Conservation (phyloP, 2,113 vertebrate genomes). For the Tenebrosternarchus preto region DNA sequence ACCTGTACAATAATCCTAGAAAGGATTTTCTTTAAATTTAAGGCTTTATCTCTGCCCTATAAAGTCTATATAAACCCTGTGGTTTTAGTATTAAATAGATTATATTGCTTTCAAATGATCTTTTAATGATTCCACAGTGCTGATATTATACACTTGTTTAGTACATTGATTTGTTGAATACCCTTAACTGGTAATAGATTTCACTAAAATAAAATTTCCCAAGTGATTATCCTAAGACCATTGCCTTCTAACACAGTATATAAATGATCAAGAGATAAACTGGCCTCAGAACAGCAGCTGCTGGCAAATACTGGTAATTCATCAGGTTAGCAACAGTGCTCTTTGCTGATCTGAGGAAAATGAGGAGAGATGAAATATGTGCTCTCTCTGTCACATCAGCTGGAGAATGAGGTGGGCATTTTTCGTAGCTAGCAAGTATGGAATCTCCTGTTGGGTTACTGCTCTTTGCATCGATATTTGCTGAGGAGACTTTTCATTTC, state of each 20-base stretch:
- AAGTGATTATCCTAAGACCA: not conserved
- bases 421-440: slow-evolving; percentile 21
- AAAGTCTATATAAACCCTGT: too few relatives aligned
- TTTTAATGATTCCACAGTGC: too few relatives aligned
- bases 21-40: too few relatives aligned
- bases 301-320: not conserved
- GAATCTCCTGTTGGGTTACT: slow-evolving; percentile 4
- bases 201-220: not conserved
- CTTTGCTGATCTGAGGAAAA: slow-evolving; percentile 37
- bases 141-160: not conserved
- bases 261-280: not conserved
- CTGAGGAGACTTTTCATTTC: slow-evolving; percentile 14
- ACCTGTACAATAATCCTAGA: too few relatives aligned
- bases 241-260: not conserved
- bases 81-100: too few relatives aligned
- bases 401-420: not conserved
- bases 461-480: not conserved
- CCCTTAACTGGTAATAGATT: not conserved
- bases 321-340: not conserved
- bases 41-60: too few relatives aligned
- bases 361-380: slow-evolving; percentile 21
- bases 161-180: not conserved
- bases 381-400: not conserved
- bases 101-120: too few relatives aligned
- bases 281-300: not conserved